Evolutionary conservation across 2,113 vertebrate species (phyloP).

Genomic region (Forbesichthys agassizii): DNA sequence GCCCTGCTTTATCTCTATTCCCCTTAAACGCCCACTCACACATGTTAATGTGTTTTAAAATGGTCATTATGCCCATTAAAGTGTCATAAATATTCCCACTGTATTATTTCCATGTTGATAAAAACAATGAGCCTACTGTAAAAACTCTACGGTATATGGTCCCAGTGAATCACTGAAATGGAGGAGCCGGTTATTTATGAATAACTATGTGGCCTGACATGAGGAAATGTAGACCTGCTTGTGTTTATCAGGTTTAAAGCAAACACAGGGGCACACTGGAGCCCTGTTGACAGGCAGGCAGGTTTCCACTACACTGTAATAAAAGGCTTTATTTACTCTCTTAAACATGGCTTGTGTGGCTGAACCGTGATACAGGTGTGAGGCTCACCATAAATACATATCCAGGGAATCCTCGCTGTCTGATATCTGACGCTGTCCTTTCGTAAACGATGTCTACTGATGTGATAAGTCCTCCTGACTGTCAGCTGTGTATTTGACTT

Average conservation of each 20-base stretch:
- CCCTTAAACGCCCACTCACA: constrained; percentile 9
- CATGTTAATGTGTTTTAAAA: constrained; percentile 22
- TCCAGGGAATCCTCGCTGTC: constrained; percentile 24
- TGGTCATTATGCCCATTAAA: constrained; percentile 20
- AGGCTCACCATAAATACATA: constrained; percentile 53
- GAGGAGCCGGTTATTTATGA: constrained; percentile 28
- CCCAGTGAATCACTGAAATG: constrained; percentile 31
- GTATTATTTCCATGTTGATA: constrained; percentile 37
- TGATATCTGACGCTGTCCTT: constrained; percentile 38
- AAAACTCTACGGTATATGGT: constrained; percentile 15
- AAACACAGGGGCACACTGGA: constrained; percentile 42
- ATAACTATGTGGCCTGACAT: constrained; percentile 34
- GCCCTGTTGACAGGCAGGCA: constrained; percentile 16
- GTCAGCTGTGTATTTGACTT: constrained; percentile 15
- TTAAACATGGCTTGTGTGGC: constrained; percentile 41
- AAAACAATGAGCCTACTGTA: constrained; percentile 27
- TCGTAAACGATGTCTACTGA: constrained; percentile 26
- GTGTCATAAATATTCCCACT: constrained; percentile 23
- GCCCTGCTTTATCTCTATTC: constrained; percentile 27
- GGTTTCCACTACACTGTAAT: constrained; percentile 46
- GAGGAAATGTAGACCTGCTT: constrained; percentile 6
- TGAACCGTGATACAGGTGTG: constrained; percentile 58
- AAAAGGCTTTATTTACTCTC: constrained; percentile 54
- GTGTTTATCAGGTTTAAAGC: constrained; percentile 51
- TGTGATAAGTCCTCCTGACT: constrained; percentile 28